A percentile compares a stretch with the other conserved stretches of the same genome.
Evolutionary conservation across 2,888 invertebrate genomes (phyloP).

Genomic region (Marronus borbonicus): DNA sequence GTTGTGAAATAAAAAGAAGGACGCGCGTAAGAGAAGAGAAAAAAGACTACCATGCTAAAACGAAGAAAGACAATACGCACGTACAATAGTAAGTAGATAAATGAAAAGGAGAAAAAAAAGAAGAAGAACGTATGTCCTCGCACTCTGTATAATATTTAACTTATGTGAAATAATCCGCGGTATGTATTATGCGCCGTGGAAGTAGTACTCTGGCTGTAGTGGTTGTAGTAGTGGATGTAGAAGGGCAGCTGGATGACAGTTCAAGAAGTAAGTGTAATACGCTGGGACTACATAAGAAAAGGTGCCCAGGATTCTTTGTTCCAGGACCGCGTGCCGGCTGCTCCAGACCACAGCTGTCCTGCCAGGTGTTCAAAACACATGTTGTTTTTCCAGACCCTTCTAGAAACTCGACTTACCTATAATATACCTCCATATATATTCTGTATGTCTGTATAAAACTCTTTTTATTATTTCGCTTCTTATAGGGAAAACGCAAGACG

Average conservation of each 20-base stretch:
- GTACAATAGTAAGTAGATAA: neutral
- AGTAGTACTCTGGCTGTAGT: neutral
- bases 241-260: slow-evolving; percentile 55
- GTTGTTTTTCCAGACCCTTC: slow-evolving; percentile 55
- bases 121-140: neutral
- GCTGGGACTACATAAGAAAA: slow-evolving; percentile 57
- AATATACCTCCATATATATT: slow-evolving; percentile 45
- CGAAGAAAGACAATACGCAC: slow-evolving; percentile 19
- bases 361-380: slow-evolving; percentile 66
- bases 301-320: slow-evolving; percentile 64
- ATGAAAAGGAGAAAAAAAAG: slow-evolving; percentile 11
- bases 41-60: neutral
- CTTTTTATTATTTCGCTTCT: slow-evolving; percentile 31
- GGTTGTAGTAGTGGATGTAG: slow-evolving; percentile 15
- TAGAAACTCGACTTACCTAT: slow-evolving; percentile 53
- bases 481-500: neutral
- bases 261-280: slow-evolving; percentile 56
- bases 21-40: neutral
- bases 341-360: slow-evolving; percentile 64
- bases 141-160: slow-evolving; percentile 14
- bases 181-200: slow-evolving; percentile 1
- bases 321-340: slow-evolving; percentile 59
- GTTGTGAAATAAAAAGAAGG: slow-evolving; percentile 20
- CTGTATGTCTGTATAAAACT: slow-evolving; percentile 13
- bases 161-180: slow-evolving; percentile 5